Conservation (phyloP, 2,888 invertebrate species). For the Osedax fenrisi region DNA sequence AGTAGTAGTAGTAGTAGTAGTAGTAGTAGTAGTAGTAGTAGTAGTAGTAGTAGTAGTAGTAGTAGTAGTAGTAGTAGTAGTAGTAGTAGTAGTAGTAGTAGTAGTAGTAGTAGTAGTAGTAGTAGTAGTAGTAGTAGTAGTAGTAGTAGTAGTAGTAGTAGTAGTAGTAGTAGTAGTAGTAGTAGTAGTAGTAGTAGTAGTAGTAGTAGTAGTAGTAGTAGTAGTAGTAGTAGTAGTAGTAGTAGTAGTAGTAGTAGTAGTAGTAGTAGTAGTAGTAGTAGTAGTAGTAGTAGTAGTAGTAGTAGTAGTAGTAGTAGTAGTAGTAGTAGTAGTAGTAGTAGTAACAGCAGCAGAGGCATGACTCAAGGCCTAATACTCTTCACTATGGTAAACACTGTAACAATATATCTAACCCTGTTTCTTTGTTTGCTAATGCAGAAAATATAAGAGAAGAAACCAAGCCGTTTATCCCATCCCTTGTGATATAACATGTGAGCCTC, state of each 20-base stretch:
- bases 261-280: no score
- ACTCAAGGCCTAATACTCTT: no score
- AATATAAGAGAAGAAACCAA: constrained; percentile 60
- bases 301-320: no score
- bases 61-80: constrained; percentile 32
- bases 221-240: no score
- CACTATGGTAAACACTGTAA: no score
- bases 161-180: no score
- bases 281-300: no score
- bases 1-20: constrained; percentile 32
- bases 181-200: no score
- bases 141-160: constrained; percentile 30
- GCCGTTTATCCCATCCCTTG: constrained; percentile 74
- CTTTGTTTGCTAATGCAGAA: constrained; percentile 70
- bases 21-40: constrained; percentile 32
- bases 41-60: constrained; percentile 32
- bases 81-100: constrained; percentile 32
- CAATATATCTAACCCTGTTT: constrained; percentile 54
- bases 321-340: no score
- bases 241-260: no score
- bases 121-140: constrained; percentile 31
- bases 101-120: constrained; percentile 32
- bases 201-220: no score
- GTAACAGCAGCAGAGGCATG: no score
- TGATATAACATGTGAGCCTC: constrained; percentile 57